Conservation (phyloP, 2,888 invertebrate species). For the Pollenia amentaria region DNA sequence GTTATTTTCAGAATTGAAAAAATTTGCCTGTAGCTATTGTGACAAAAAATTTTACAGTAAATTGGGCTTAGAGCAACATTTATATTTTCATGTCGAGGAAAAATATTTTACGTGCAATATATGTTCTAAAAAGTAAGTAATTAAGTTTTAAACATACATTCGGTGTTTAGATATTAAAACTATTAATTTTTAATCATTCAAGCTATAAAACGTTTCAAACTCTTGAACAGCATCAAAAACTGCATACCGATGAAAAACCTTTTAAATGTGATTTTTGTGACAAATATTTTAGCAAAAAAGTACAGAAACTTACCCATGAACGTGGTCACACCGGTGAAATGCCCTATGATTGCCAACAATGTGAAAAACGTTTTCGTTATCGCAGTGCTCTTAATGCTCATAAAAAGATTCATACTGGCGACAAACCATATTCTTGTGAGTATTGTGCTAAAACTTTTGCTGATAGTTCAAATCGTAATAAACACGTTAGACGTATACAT, state of each 20-base stretch:
- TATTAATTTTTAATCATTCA: slow-evolving; percentile 47
- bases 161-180: neutral
- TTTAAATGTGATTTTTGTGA: slow-evolving; percentile 88
- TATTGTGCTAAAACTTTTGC: slow-evolving; percentile 91
- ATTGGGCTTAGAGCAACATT: slow-evolving; percentile 85
- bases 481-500: slow-evolving; percentile 87
- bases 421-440: slow-evolving; percentile 90
- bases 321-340: slow-evolving; percentile 91
- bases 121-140: slow-evolving; percentile 81
- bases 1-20: slow-evolving; percentile 75
- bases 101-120: slow-evolving; percentile 84
- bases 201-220: slow-evolving; percentile 79
- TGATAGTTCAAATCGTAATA: slow-evolving; percentile 93
- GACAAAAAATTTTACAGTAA: slow-evolving; percentile 85
- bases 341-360: slow-evolving; percentile 91
- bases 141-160: neutral
- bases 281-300: slow-evolving; percentile 88
- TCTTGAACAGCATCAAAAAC: slow-evolving; percentile 85
- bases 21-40: slow-evolving; percentile 85
- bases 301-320: slow-evolving; percentile 90
- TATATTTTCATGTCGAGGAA: slow-evolving; percentile 85
- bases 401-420: slow-evolving; percentile 89
- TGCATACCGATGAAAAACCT: slow-evolving; percentile 87
- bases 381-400: slow-evolving; percentile 92
- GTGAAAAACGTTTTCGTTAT: slow-evolving; percentile 90